A percentile compares a stretch with the other conserved stretches of the same genome.
phyloP scores from a whole-genome alignment of 2,888 invertebrate species.

The Plebejus melissa region DNA sequence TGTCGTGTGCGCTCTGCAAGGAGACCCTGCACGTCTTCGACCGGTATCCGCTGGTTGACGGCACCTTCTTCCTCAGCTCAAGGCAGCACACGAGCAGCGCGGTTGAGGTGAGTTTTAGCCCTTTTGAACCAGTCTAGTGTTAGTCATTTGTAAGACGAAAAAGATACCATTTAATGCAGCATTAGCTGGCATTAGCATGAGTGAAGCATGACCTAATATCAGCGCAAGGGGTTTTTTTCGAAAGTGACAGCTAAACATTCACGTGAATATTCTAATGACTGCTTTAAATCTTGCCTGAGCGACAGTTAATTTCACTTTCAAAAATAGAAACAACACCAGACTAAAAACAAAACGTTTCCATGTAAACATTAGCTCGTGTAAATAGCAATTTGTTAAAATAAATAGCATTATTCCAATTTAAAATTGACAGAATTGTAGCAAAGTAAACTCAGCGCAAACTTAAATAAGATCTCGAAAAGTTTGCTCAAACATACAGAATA shows the following conservation, averaged over 20 bases:
- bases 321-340: slow-evolving; percentile 9
- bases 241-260: background rate
- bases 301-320: background rate
- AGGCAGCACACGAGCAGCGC: slow-evolving; percentile 92
- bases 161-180: no score
- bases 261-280: background rate
- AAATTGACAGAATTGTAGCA: slow-evolving; percentile 37
- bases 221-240: background rate
- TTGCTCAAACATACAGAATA: slow-evolving; percentile 59
- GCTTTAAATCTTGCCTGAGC: background rate
- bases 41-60: slow-evolving; percentile 97
- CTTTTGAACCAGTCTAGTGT: no score
- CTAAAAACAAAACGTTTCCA: slow-evolving; percentile 16
- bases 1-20: slow-evolving; percentile 92
- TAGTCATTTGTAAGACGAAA: no score
- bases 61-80: slow-evolving; percentile 98
- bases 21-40: slow-evolving; percentile 95
- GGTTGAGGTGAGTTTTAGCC: slow-evolving; percentile 83
- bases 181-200: no score
- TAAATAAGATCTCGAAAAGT: slow-evolving; percentile 65
- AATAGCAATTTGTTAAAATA: slow-evolving; percentile 32
- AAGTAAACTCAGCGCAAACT: slow-evolving; percentile 47
- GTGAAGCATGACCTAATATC: no score
- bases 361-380: slow-evolving; percentile 30
- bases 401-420: slow-evolving; percentile 30